These are phyloP conservation scores for Strigamia transsilvanica DNA, from an alignment of 2,888 invertebrate species.

Conservation along the genomic window DNA sequence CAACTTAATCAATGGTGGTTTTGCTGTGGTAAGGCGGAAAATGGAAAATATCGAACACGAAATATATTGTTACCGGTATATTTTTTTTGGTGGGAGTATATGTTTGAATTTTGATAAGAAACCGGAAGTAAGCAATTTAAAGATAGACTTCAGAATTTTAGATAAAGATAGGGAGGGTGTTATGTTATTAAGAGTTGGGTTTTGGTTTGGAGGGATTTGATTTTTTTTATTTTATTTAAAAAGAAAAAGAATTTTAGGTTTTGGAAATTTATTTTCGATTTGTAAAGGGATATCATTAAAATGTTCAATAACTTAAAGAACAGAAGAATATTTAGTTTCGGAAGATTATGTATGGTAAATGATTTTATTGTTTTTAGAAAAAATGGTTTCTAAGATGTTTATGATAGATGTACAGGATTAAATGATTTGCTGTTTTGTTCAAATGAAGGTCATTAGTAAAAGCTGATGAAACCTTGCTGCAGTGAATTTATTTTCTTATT, in stretches of 20 bases:
- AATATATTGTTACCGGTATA: too few relatives aligned
- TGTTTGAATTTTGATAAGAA: not conserved
- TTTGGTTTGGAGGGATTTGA: not conserved
- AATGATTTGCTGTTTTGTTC: not conserved
- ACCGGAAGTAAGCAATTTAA: slow-evolving; percentile 2
- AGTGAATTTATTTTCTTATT: not conserved
- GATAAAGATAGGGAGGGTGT: not conserved
- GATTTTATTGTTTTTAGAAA: too few relatives aligned
- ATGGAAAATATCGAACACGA: too few relatives aligned
- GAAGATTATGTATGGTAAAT: too few relatives aligned
- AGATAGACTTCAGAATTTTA: not conserved
- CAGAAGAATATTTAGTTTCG: too few relatives aligned
- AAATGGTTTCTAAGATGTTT: too few relatives aligned
- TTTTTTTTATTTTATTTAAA: too few relatives aligned
- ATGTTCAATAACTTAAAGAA: too few relatives aligned
- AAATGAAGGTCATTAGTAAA: not conserved
- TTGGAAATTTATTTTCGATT: too few relatives aligned
- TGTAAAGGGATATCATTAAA: too few relatives aligned
- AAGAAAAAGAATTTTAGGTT: too few relatives aligned
- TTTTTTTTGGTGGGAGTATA: not conserved
- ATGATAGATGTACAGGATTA: not conserved
- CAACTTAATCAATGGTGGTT: not conserved
- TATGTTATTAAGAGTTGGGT: not conserved
- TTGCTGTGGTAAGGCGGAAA: not conserved
- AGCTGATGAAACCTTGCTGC: not conserved